These are phyloP conservation scores for Chrysemys picta DNA, from an alignment of 2,113 vertebrate species.

Conservation along the genomic window DNA sequence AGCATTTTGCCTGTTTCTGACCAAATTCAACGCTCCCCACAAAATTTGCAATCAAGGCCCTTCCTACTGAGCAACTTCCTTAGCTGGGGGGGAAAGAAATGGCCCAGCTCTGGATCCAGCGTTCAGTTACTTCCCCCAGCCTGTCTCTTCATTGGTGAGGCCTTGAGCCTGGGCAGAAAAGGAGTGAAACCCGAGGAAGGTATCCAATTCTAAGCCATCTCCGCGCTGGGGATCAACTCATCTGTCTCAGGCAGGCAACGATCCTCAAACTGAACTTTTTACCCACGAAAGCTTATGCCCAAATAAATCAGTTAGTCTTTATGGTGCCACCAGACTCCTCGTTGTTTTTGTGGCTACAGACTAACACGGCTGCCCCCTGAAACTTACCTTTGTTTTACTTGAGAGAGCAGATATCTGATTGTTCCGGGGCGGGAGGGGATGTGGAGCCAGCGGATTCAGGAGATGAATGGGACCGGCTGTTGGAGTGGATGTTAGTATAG, in stretches of 20 bases:
- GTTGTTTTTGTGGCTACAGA: no score
- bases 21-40: not conserved
- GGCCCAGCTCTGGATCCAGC: not conserved
- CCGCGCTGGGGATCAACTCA: not conserved
- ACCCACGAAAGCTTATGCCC: no score
- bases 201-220: not conserved
- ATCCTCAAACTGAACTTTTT: not conserved
- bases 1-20: fast-evolving
- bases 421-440: not conserved
- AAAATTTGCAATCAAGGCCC: not conserved
- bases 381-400: not conserved
- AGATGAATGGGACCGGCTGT: not conserved
- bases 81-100: not conserved
- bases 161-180: not conserved
- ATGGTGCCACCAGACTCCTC: no score
- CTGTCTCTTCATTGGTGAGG: constrained; percentile 23
- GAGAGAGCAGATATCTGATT: not conserved
- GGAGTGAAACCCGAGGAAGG: not conserved
- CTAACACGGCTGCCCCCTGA: no score
- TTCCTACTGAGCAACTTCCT: not conserved
- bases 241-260: not conserved
- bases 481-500: not conserved
- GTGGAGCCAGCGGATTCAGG: not conserved
- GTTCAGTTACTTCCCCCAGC: constrained; percentile 41
- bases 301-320: no score